Conservation (phyloP, 2,797 vertebrate genomes). For the Rhyacichthys aspro region DNA sequence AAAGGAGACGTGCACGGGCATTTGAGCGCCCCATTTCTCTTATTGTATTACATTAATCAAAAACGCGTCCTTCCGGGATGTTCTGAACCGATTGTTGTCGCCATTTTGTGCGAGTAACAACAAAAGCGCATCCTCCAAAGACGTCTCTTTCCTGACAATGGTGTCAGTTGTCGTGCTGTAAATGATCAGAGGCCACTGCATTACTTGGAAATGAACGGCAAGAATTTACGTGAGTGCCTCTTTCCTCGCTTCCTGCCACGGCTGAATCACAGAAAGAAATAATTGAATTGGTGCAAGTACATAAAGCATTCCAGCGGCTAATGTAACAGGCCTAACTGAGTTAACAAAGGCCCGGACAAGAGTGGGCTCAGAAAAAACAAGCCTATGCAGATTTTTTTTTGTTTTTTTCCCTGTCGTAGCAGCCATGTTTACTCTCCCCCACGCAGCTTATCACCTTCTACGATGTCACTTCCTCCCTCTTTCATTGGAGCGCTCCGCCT, state of each 20-base stretch:
- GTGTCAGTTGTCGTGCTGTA: slow-evolving; percentile 86
- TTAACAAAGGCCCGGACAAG: slow-evolving; percentile 76
- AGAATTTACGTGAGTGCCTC: slow-evolving; percentile 85
- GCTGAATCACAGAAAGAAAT: slow-evolving; percentile 84
- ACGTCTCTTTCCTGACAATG: slow-evolving; percentile 80
- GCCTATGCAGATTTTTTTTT: slow-evolving; percentile 56
- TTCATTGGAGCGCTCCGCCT: slow-evolving; percentile 72
- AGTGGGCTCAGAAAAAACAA: slow-evolving; percentile 56
- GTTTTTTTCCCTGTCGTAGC: slow-evolving; percentile 36
- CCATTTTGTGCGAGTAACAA: slow-evolving; percentile 76
- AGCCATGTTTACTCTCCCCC: slow-evolving; percentile 23
- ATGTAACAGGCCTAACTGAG: slow-evolving; percentile 83
- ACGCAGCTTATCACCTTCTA: slow-evolving; percentile 62
- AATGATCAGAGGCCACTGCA: slow-evolving; percentile 85
- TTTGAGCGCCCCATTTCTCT: slow-evolving; percentile 87
- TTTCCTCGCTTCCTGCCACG: slow-evolving; percentile 69
- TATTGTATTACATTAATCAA: slow-evolving; percentile 92
- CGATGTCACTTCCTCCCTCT: slow-evolving; percentile 54
- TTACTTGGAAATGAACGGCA: slow-evolving; percentile 89
- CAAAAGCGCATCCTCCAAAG: slow-evolving; percentile 33
- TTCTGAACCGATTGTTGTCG: slow-evolving; percentile 82
- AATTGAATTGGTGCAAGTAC: slow-evolving; percentile 88
- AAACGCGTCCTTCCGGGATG: slow-evolving; percentile 81
- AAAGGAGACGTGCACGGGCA: slow-evolving; percentile 85
- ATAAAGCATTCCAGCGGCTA: slow-evolving; percentile 86